Evolutionary conservation across 1,140 invertebrate genomes (phyloP).

Genomic region (Heliothis virescens): DNA sequence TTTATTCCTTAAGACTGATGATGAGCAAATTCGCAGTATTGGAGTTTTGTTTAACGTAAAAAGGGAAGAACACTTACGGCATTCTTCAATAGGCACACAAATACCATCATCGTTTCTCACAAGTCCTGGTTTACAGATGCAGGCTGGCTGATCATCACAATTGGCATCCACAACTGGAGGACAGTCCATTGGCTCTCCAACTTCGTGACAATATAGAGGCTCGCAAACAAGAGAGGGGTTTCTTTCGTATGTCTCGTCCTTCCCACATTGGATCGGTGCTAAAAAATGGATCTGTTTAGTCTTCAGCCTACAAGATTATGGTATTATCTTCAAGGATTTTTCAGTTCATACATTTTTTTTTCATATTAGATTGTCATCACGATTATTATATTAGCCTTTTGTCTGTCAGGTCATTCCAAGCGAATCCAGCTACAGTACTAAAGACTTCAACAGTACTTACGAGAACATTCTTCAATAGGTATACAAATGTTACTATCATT

Average conservation of each 20-base stretch:
- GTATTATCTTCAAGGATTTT: no score
- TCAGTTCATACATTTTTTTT: no score
- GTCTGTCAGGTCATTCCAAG: no score
- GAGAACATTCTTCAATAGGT: slow-evolving; percentile 65
- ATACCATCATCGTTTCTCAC: slow-evolving; percentile 53
- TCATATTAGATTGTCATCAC: no score
- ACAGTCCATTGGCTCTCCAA: not conserved
- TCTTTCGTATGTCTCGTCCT: slow-evolving; percentile 37
- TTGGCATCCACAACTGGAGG: not conserved
- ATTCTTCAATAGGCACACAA: slow-evolving; percentile 61
- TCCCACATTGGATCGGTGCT: slow-evolving; percentile 40
- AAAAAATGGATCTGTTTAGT: not conserved
- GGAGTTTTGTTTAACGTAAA: not conserved
- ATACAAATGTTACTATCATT: slow-evolving; percentile 75
- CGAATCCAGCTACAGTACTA: no score
- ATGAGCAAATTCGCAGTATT: no score
- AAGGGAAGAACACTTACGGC: slow-evolving; percentile 41
- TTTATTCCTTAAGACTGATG: no score
- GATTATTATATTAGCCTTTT: no score
- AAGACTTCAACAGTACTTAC: slow-evolving; percentile 39
- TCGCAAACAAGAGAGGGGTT: slow-evolving; percentile 9
- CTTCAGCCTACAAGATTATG: no score
- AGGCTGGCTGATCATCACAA: slow-evolving; percentile 53
- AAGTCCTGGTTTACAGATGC: slow-evolving; percentile 60
- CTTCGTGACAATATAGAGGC: slow-evolving; percentile 44